These are phyloP conservation scores for Lepeophtheirus nordmannii DNA, from an alignment of 2,888 invertebrate species.

Conservation along the genomic window DNA sequence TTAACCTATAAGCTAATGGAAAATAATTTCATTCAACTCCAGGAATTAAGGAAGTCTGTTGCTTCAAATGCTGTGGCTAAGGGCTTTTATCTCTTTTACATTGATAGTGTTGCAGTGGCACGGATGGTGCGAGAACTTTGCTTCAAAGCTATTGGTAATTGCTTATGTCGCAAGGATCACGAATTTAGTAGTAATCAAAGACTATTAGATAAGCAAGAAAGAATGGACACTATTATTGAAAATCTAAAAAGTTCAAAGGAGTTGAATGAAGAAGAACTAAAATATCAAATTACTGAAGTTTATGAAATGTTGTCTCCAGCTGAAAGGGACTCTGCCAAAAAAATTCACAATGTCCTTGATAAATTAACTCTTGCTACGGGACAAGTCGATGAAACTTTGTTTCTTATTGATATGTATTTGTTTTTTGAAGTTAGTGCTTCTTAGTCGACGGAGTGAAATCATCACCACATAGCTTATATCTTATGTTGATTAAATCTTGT, in stretches of 20 bases:
- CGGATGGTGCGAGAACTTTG: constrained; percentile 14
- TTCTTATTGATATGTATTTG: constrained; percentile 10
- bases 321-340: constrained; percentile 11
- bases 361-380: not conserved
- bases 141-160: not conserved
- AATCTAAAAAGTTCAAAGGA: constrained; percentile 14
- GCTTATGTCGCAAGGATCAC: constrained; percentile 5
- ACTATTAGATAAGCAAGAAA: constrained; percentile 17
- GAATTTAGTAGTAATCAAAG: constrained; percentile 2
- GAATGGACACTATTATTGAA: constrained; percentile 14
- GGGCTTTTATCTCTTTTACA: constrained; percentile 19
- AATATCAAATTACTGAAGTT: constrained; percentile 13
- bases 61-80: constrained; percentile 10
- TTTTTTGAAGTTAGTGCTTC: not conserved
- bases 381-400: constrained; percentile 18
- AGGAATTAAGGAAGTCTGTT: constrained; percentile 19
- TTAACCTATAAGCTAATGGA: constrained; percentile 23
- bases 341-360: constrained; percentile 3
- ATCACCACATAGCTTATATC: too few species aligned
- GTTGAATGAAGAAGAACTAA: constrained; percentile 6
- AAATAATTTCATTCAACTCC: constrained; percentile 22
- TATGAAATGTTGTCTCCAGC: constrained; percentile 21
- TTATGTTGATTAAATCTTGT: too few species aligned
- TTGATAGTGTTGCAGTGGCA: constrained; percentile 9
- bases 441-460: too few species aligned